These are phyloP conservation scores for Myripristis jacobus DNA, from an alignment of 2,797 vertebrate genomes.

Conservation along the genomic window DNA sequence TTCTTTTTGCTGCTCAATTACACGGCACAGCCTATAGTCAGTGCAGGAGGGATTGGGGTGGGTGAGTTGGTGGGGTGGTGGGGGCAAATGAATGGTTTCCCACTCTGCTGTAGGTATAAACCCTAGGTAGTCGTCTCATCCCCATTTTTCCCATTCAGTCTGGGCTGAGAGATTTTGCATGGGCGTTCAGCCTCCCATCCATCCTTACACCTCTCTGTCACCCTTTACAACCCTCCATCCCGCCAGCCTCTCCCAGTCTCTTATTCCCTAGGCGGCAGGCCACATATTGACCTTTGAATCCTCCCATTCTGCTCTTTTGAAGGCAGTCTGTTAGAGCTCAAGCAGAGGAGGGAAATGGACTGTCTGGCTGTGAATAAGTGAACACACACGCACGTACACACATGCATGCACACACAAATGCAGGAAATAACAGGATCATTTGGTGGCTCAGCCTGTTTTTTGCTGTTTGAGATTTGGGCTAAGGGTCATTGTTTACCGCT, in stretches of 20 bases:
- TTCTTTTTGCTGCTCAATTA: conserved; percentile 46
- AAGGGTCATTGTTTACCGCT: conserved; percentile 26
- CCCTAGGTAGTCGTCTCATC: no score
- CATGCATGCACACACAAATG: not conserved
- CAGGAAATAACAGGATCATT: conserved; percentile 12
- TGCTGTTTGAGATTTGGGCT: conserved; percentile 12
- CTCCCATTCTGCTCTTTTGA: conserved; percentile 27
- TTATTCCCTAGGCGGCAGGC: conserved; percentile 53
- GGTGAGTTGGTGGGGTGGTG: conserved; percentile 13
- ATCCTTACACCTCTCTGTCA: conserved; percentile 23
- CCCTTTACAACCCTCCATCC: not conserved
- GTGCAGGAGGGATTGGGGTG: not conserved
- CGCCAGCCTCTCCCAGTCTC: not conserved
- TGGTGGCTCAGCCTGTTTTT: conserved; percentile 33
- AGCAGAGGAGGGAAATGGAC: conserved; percentile 29
- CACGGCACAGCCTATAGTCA: conserved; percentile 24
- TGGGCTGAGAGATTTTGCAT: conserved; percentile 29
- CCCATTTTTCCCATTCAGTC: not conserved
- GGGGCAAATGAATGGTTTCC: conserved; percentile 35
- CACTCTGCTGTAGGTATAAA: conserved; percentile 10
- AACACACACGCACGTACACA: not conserved
- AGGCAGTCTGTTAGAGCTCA: conserved; percentile 37
- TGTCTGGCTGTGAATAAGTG: conserved; percentile 23
- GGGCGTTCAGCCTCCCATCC: conserved; percentile 3
- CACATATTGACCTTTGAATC: conserved; percentile 65